phyloP scores from a whole-genome alignment of 2,797 vertebrate species.

The Hozukius guyotensis region DNA sequence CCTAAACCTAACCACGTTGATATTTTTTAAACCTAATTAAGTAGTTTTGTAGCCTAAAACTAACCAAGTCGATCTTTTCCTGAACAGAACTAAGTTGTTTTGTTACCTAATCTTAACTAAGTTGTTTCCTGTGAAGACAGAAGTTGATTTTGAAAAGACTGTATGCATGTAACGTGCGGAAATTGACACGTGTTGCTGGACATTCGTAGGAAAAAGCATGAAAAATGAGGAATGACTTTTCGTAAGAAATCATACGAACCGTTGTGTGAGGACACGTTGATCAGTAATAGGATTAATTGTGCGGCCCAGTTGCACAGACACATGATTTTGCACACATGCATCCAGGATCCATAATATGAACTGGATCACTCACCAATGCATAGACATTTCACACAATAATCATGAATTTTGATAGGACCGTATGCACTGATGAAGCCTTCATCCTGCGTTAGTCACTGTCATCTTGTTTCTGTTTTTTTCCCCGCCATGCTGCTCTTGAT shows the following conservation, averaged over 20 bases:
- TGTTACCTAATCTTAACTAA: no score
- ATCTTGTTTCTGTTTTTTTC: slow-evolving; percentile 16
- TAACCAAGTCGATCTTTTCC: no score
- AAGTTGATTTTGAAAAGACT: not conserved
- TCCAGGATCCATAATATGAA: not conserved
- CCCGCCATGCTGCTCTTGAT: slow-evolving; percentile 26
- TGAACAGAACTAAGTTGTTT: no score
- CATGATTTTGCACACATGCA: not conserved
- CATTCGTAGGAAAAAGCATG: not conserved
- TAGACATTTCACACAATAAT: slow-evolving; percentile 3
- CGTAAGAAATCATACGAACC: not conserved
- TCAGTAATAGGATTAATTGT: not conserved
- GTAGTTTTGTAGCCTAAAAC: no score
- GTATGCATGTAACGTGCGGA: not conserved
- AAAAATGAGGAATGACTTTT: not conserved
- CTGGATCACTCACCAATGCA: not conserved
- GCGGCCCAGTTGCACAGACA: not conserved
- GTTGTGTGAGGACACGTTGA: not conserved
- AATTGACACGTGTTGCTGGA: not conserved
- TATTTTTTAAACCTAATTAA: no score
- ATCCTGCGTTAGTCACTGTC: slow-evolving; percentile 43
- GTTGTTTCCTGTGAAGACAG: not conserved
- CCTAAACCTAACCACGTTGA: no score
- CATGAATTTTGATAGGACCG: slow-evolving; percentile 33
- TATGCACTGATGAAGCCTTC: slow-evolving; percentile 37